phyloP scores from a whole-genome alignment of 2,113 vertebrate species.

The Octodon degus region DNA sequence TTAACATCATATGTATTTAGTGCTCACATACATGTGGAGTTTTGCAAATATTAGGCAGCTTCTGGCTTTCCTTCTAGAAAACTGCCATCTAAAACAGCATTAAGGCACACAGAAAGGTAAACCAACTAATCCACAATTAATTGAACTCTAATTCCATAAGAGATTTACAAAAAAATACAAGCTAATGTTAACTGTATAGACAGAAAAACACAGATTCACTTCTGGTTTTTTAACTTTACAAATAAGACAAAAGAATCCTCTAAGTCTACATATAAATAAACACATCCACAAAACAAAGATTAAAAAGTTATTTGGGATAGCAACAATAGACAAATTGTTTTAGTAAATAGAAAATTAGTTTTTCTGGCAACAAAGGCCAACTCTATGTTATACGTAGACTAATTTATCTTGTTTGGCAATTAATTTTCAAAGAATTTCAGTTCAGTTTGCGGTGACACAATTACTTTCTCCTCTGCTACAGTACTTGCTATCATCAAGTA shows the following conservation, averaged over 20 bases:
- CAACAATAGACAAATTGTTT: background rate
- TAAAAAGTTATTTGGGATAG: background rate
- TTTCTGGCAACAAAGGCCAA: background rate
- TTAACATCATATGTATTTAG: background rate
- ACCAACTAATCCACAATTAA: background rate
- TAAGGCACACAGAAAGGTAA: background rate
- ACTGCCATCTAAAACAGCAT: background rate
- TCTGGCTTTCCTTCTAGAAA: background rate
- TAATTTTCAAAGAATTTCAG: constrained; percentile 15
- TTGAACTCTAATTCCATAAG: background rate
- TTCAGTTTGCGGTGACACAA: background rate
- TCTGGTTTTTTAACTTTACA: constrained; percentile 17
- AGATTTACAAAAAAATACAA: background rate
- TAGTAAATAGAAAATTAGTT: constrained; percentile 6
- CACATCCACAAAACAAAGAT: background rate
- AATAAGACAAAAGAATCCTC: background rate
- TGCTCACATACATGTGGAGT: background rate
- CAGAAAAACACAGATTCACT: background rate
- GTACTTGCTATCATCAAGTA: background rate
- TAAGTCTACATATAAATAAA: background rate
- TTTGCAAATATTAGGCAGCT: constrained; percentile 4
- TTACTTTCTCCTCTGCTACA: background rate
- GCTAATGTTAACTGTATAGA: background rate
- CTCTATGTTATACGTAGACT: background rate
- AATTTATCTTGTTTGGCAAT: background rate